Base-by-base conservation (phyloP, 2,888 invertebrate genomes). In the Torymus tubicola region DNA sequence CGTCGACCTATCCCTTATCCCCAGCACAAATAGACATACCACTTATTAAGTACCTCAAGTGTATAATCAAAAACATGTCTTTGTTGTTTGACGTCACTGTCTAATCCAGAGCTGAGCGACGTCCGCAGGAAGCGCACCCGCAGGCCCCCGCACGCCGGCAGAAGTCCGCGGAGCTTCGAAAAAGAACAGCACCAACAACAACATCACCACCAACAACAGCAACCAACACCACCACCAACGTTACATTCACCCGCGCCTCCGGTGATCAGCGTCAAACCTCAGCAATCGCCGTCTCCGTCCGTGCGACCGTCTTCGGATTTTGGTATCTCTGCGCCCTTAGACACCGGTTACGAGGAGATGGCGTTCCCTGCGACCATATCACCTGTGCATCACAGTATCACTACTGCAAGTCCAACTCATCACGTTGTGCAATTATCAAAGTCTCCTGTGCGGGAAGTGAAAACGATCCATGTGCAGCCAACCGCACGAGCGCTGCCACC, bases 61-160 rank as follows among this genome's bases (percentile, higher is more conserved):
- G 82, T 84, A 81, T 42, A 42, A 42, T 75, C 24, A 18, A 80
- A 83, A 81, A 81, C 75, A 79, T 81, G 68, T 82, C 70, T 84
- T 81, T 83, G 69, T 81, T 84, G 69, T 81, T 84, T 77, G 50
- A 42, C 53, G n/a, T 42, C 50, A 64, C 63, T 4, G 5, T 69
- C 67, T 75, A 79, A 86, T 85, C 83, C 88, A 91, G 91, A 90
- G 87, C 86, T 89, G 87, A 89, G 88, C 85, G 90, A 90, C 83
- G 87, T 90, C 87, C 88, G 90, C 86, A 88, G 88, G 88, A 91
- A 89, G 84, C 90, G 89, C 72, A 87, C 88, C 83, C 90, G 89
- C 84, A 90, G 90, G 86, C 88, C 90, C 85, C 85, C 90, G 84
- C 90, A 90, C 87, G 87, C 89, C 85, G 87, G 87, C 84, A 89